phyloP scores from a whole-genome alignment of 2,888 invertebrate species.

The Biston stratarius region DNA sequence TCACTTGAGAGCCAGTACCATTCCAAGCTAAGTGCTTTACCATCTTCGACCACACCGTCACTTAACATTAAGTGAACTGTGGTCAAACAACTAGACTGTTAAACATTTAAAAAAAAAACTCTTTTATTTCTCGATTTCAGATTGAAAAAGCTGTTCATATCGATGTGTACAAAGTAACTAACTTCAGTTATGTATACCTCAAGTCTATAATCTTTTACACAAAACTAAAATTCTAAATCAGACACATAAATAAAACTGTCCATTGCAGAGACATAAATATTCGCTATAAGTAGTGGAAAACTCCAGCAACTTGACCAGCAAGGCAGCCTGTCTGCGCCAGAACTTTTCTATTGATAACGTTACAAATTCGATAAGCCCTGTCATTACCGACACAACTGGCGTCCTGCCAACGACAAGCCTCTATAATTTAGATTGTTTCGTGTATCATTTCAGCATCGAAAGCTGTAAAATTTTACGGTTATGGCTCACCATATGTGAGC shows the following conservation, averaged over 20 bases:
- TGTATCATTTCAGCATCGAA: constrained; percentile 84
- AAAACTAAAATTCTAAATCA: too few relatives aligned
- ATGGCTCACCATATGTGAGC: constrained; percentile 75
- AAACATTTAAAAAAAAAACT: too few relatives aligned
- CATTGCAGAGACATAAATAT: background rate
- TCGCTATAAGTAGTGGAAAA: constrained; percentile 9
- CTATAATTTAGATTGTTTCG: constrained; percentile 84
- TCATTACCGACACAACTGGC: constrained; percentile 78
- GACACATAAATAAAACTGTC: constrained; percentile 16
- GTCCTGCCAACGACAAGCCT: constrained; percentile 70
- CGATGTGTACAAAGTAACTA: too few relatives aligned
- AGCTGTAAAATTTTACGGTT: constrained; percentile 84
- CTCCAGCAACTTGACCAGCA: constrained; percentile 6
- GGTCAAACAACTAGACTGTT: too few relatives aligned
- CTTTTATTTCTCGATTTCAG: too few relatives aligned
- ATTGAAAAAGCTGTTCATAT: too few relatives aligned
- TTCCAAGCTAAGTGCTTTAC: too few relatives aligned
- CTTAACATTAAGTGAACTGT: too few relatives aligned
- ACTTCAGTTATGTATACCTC: too few relatives aligned
- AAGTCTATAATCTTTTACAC: too few relatives aligned
- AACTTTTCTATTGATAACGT: constrained; percentile 61
- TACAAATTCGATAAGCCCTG: constrained; percentile 76
- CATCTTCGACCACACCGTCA: too few relatives aligned
- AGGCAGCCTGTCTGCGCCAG: constrained; percentile 30
- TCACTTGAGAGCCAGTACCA: too few relatives aligned